Evolutionary conservation across 2,888 invertebrate genomes (phyloP).

Genomic region (Cenopis cana): DNA sequence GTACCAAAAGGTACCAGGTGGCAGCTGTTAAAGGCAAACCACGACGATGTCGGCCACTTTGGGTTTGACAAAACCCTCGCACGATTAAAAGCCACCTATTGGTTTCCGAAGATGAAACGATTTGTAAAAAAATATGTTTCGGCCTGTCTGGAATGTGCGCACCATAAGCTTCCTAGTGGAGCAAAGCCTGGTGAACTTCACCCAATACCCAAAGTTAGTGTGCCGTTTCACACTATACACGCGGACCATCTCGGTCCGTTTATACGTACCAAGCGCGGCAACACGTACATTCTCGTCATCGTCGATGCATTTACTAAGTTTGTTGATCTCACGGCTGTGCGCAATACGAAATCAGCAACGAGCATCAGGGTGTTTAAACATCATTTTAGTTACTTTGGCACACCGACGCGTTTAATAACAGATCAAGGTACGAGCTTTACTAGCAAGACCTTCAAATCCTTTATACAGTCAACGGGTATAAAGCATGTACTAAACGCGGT

Average conservation of each 20-base stretch:
- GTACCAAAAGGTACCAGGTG: not conserved
- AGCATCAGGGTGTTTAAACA: not conserved
- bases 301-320: constrained; percentile 5
- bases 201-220: not conserved
- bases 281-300: not conserved
- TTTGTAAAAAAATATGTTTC: not conserved
- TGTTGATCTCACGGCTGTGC: not conserved
- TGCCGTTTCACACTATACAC: constrained; percentile 1
- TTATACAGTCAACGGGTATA: too few relatives aligned
- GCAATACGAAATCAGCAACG: not conserved
- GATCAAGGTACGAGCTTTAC: too few relatives aligned
- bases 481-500: too few relatives aligned
- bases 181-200: not conserved
- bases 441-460: too few relatives aligned
- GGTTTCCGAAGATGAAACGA: constrained; percentile 9
- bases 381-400: too few relatives aligned
- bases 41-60: not conserved
- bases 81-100: not conserved
- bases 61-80: constrained; percentile 2
- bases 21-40: not conserved
- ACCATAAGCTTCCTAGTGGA: not conserved
- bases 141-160: not conserved
- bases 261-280: not conserved
- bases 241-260: constrained; percentile 9
- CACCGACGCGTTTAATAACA: too few relatives aligned